Base-by-base conservation (phyloP, 2,888 invertebrate genomes). In the Horisme vitalbata region DNA sequence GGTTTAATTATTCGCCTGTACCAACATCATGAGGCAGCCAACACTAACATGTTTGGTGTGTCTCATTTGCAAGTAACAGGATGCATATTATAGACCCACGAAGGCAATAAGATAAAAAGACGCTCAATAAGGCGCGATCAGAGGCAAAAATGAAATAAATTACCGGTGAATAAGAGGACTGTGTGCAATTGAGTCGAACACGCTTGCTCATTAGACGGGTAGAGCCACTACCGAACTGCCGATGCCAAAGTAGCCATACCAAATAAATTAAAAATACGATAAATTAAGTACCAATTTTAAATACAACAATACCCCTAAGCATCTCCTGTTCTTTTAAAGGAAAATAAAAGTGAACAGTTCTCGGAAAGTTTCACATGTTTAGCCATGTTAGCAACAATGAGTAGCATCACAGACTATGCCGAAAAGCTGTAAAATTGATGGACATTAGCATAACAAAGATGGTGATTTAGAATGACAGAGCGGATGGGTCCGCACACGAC, bases 101-200 rank as follows among this genome's bases (percentile, higher is more conserved):
- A 80, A 82, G 83, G 81, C 82, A 87, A 86, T 80, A 86, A 86
- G 83, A 88, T 83, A 85, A 89, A 88, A 88, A 87, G 79, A 71
- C 79, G 69, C 87, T 85, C 85, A 85, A 88, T 89, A 89, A 88
- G 88, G 88, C 85, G 87, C 86, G 86, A 84, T 86, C 88, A 85
- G 80, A 88, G 73, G 86, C 88, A 88, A 89, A 89, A 89, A 89
- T 89, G 83, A 88, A 88, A 89, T 89, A 89, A 89, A 89, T 88
- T 88, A 87, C 86, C 83, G 72, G 80, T 79, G 87, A 85, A 85
- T 86, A 86, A 86, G 83, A 84, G 83, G 84, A 75, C 81, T 81
- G 82, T 84, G 86, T 82, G 87, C 88, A 89, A 88, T 88, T 86
- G 87, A 86, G 75, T 78, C 78, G 84, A 88, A 89, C 89, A 89